Conservation (phyloP, 1,140 invertebrate species). For the Aethina tumida region DNA sequence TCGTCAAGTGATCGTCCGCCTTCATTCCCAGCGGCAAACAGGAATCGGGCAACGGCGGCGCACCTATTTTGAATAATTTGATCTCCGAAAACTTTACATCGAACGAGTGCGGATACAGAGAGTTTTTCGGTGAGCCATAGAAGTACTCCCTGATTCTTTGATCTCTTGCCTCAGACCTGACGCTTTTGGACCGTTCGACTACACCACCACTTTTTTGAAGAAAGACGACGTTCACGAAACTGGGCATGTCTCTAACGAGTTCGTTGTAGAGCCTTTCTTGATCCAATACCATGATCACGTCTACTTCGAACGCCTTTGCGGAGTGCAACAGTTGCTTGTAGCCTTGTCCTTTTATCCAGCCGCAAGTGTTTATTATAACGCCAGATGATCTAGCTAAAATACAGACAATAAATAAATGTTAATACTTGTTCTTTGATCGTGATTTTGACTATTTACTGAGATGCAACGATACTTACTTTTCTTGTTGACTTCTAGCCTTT, state of each 20-base stretch:
- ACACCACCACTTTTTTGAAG: constrained; percentile 95
- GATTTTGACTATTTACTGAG: no score
- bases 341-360: constrained; percentile 89
- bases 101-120: constrained; percentile 86
- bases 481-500: constrained; percentile 76
- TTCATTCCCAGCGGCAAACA: constrained; percentile 95
- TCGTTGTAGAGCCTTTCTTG: constrained; percentile 95
- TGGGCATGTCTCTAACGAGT: constrained; percentile 84
- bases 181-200: constrained; percentile 68
- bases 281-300: constrained; percentile 91
- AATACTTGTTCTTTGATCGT: no score
- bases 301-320: constrained; percentile 89
- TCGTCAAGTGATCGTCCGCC: constrained; percentile 83
- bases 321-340: constrained; percentile 77
- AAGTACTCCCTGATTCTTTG: constrained; percentile 86
- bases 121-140: constrained; percentile 71
- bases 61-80: constrained; percentile 90
- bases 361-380: constrained; percentile 97
- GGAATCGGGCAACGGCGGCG: constrained; percentile 83
- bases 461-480: constrained; percentile 49
- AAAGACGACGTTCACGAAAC: constrained; percentile 86
- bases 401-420: constrained; percentile 9
- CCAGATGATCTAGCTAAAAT: constrained; percentile 72
- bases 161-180: constrained; percentile 68
- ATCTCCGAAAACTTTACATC: constrained; percentile 82